Base-by-base conservation (phyloP, 2,113 vertebrate species). In the Cryptotis parvus region DNA sequence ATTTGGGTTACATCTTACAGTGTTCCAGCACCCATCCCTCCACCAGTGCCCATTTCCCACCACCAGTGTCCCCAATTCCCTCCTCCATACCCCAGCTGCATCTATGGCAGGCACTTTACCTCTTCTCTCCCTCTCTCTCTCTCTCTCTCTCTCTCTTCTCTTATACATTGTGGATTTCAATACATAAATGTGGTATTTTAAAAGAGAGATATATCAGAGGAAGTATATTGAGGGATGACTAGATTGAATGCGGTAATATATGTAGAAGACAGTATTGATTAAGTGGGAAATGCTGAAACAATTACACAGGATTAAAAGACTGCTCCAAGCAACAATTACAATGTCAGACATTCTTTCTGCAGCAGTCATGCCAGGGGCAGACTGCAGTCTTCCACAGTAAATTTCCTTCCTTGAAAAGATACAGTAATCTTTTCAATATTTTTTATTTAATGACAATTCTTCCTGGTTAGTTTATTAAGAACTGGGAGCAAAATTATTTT, bases 241-340 rank as follows among this genome's bases (percentile, higher is more conserved):
- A 41, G 45, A 89, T 73, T 84, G 52, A 83, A 63, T 84, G 68
- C 18, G 45, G 37, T 84, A 37, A 76, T 92, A 33, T 31, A 91
- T 31, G 9, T n/a, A 6, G 49, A 52, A 75, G 77, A 78, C 26
- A 88, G 37, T 72, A 74, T 27, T 92, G 52, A 86, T 68, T 84
- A 72, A 81, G 37, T 49, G n/a, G 58, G 20, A 82, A 92, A 70
- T 37, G 27, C 33, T 82, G 65, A 81, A 89, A 87, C 26, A 74
- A 37, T 89, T 77, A 55, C 63, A 24, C 4, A 58, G 14, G 33
- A 87, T 72, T 84, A 43, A 92, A 49, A 84, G 55, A n/a, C 11
- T 27, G 63, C 65, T 18, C 37, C 20, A 81, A 84, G 74, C 33
- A 49, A 58, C 41, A 11, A 33, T 61, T 52, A 4, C 35, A 12